These are phyloP conservation scores for Hippocampus comes DNA, from an alignment of 2,113 vertebrate species.

Conservation along the genomic window DNA sequence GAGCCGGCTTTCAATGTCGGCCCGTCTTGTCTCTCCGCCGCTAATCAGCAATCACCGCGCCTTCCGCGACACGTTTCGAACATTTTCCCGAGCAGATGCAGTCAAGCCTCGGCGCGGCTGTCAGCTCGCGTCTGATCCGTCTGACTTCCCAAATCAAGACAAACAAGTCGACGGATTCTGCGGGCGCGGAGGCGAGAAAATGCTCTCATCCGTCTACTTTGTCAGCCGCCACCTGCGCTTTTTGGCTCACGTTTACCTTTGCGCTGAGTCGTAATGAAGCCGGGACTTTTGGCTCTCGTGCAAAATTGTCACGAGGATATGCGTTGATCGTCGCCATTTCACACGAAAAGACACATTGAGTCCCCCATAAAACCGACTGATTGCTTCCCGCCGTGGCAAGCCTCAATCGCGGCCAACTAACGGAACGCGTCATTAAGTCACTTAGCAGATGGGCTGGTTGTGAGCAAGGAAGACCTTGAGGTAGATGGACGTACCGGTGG, in stretches of 20 bases:
- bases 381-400: not conserved
- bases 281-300: not conserved
- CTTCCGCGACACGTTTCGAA: not conserved
- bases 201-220: not conserved
- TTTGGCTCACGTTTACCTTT: not conserved
- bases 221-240: not conserved
- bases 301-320: not conserved
- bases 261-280: not conserved
- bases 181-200: not conserved
- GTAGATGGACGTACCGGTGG: slow-evolving; percentile 68
- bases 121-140: not conserved
- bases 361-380: not conserved
- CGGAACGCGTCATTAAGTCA: not conserved
- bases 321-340: not conserved
- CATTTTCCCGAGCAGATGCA: not conserved
- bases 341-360: not conserved
- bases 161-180: not conserved
- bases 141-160: slow-evolving; percentile 4
- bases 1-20: not conserved
- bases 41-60: slow-evolving; percentile 1
- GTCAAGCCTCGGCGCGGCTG: not conserved
- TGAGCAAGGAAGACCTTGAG: slow-evolving; percentile 78
- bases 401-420: not conserved
- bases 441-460: not conserved
- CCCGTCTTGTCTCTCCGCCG: not conserved